These are phyloP conservation scores for Leucophenga varia DNA, from an alignment of 1,140 invertebrate species.

Conservation along the genomic window DNA sequence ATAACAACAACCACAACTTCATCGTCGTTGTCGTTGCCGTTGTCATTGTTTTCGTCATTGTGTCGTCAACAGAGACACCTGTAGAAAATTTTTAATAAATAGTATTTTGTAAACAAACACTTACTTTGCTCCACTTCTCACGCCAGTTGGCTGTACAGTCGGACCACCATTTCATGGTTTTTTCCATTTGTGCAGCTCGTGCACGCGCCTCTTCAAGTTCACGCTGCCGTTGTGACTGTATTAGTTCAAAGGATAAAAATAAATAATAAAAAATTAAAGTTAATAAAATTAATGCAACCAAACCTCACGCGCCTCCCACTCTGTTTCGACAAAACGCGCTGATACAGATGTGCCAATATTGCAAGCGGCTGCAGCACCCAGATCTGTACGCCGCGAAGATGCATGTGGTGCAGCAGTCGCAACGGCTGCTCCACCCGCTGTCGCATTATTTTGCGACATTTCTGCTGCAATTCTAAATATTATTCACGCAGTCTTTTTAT, in stretches of 20 bases:
- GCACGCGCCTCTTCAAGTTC: conserved; percentile 90
- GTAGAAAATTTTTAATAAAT: background rate
- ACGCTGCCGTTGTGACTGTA: conserved; percentile 68
- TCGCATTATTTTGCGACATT: conserved; percentile 37
- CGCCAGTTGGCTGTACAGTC: conserved; percentile 68
- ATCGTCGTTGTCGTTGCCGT: too few relatives aligned
- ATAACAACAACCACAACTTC: too few relatives aligned
- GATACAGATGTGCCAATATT: conserved; percentile 28
- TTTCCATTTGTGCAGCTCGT: conserved; percentile 94
- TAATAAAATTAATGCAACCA: conserved; percentile 6
- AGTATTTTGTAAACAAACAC: too few relatives aligned
- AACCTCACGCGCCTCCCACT: conserved; percentile 72
- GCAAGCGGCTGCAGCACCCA: conserved; percentile 27
- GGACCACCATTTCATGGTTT: conserved; percentile 99
- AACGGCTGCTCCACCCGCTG: conserved; percentile 28
- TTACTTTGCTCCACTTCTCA: conserved; percentile 94
- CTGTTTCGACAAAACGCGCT: conserved; percentile 61
- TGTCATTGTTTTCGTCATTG: conserved; percentile 13
- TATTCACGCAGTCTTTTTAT: background rate
- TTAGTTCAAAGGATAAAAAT: too few relatives aligned
- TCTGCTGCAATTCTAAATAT: background rate
- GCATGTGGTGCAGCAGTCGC: conserved; percentile 17
- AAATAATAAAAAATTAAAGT: conserved; percentile 2
- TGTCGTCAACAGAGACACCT: conserved; percentile 17
- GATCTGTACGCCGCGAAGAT: conserved; percentile 9